Evolutionary conservation across 2,113 vertebrate species (phyloP).

Genomic region (Oryzias melastigma): DNA sequence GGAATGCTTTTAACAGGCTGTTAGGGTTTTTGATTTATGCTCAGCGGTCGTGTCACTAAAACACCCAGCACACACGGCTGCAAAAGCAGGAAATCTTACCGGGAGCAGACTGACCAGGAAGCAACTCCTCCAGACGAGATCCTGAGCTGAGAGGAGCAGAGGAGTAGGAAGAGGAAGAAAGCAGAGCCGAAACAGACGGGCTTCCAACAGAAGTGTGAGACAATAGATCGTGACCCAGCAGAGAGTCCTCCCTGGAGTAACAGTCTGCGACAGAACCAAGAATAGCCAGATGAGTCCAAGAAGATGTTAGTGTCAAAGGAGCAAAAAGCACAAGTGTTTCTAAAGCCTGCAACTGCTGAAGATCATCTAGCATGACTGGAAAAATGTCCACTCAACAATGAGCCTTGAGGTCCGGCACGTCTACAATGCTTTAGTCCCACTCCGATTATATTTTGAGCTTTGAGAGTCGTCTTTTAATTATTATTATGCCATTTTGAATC

Average conservation of each 20-base stretch:
- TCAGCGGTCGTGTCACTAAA: slow-evolving; percentile 5
- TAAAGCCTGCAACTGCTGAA: no score
- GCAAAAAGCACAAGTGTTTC: slow-evolving; percentile 1
- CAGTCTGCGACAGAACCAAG: slow-evolving; percentile 81
- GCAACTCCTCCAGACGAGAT: slow-evolving; percentile 87
- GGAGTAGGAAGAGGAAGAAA: slow-evolving; percentile 60
- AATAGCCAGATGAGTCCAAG: slow-evolving; percentile 34
- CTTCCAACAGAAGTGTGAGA: slow-evolving; percentile 80
- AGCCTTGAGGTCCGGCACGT: no score
- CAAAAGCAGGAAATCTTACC: slow-evolving; percentile 79
- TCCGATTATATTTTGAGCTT: no score
- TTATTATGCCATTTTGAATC: no score
- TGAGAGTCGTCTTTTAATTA: no score
- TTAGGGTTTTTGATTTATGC: slow-evolving; percentile 9
- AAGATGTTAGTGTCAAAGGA: slow-evolving; percentile 17
- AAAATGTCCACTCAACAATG: no score
- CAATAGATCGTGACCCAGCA: slow-evolving; percentile 90
- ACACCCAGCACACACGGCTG: slow-evolving; percentile 3
- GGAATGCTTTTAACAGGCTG: not conserved
- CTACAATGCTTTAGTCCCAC: no score
- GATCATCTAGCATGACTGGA: no score
- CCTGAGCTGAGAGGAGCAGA: slow-evolving; percentile 55
- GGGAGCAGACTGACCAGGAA: slow-evolving; percentile 80
- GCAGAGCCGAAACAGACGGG: slow-evolving; percentile 65
- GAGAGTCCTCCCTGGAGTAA: slow-evolving; percentile 87